Evolutionary conservation across 2,113 vertebrate species (phyloP), one percentile per base, ranked within the genome.

Genomic region (Eurystomus gularis): DNA sequence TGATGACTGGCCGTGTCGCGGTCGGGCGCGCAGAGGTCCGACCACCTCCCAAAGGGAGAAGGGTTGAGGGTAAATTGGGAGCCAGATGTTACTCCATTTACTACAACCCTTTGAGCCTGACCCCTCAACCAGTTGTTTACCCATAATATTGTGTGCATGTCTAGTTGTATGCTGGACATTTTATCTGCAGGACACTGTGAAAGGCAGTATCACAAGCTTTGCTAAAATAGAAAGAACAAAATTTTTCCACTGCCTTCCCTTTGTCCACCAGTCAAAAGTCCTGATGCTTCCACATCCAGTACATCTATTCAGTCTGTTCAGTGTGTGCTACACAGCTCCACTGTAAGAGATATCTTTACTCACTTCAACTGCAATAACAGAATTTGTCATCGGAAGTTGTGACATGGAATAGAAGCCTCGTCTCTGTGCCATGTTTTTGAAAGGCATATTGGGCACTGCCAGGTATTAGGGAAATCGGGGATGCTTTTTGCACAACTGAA

Each of bases 211-310:
- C n/a, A 40, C 79, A 66, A 71, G 4, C 13, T 82, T 64, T 79
- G 13, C 4, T n/a, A 71, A 90, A 79, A 82, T 66, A 0, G 2
- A 17, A 16, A 18, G 2, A 3, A 1, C 3, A 7, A 18, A 2
- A 9, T 20, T 12, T 21, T 35, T 52, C 31, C 28, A 21, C 17
- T 85, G 23, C 5, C 14, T 82, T 76, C 17, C 17, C 3, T 86
- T 68, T 3, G 1, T 66, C 42, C 9, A 13, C 37, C 57, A 33
- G 39, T 72, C 44, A 69, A 61, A 96, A 76, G 24, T 39, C 13
- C 17, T 61, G 20, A 13, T 58, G 7, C 62, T 85, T 85, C 33
- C 9, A 54, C 20, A 33, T 29, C 17, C 6, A 42, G 26, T 9
- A 28, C 23, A 35, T 40, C 42, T 77, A 4, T 77, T 80, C 25